Evolutionary conservation across 1,140 invertebrate genomes (phyloP).

Genomic region (Wasmannia auropunctata): DNA sequence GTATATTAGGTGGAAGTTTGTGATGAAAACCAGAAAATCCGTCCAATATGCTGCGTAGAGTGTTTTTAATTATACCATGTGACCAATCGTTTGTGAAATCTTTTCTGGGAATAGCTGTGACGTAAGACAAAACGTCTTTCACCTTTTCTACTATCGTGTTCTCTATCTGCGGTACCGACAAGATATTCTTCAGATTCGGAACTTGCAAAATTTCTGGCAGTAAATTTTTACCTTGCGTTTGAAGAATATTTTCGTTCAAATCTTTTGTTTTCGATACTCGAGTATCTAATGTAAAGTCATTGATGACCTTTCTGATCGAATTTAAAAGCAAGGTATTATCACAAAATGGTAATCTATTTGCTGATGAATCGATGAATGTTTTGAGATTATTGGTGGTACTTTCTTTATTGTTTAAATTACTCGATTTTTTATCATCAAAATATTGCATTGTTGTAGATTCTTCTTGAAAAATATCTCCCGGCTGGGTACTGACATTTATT

Average conservation of each 20-base stretch:
- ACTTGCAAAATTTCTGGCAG: slow-evolving; percentile 72
- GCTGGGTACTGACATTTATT: neutral
- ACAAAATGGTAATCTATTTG: slow-evolving; percentile 44
- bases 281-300: slow-evolving; percentile 67
- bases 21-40: neutral
- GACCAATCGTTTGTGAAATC: slow-evolving; percentile 49
- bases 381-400: neutral
- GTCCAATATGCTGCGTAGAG: slow-evolving; percentile 55
- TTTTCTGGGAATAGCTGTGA: slow-evolving; percentile 50
- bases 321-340: slow-evolving; percentile 63
- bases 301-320: slow-evolving; percentile 76
- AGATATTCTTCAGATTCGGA: slow-evolving; percentile 72
- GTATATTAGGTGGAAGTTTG: slow-evolving; percentile 36
- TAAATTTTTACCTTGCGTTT: slow-evolving; percentile 57
- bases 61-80: slow-evolving; percentile 57
- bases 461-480: neutral
- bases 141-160: slow-evolving; percentile 68
- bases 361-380: neutral
- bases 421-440: neutral
- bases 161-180: slow-evolving; percentile 73
- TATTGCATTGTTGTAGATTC: neutral
- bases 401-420: neutral
- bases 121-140: slow-evolving; percentile 60
- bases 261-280: slow-evolving; percentile 27
- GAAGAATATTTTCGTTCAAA: slow-evolving; percentile 25